phyloP scores from a whole-genome alignment of 2,113 vertebrate species.

The Dasyornis broadbenti region DNA sequence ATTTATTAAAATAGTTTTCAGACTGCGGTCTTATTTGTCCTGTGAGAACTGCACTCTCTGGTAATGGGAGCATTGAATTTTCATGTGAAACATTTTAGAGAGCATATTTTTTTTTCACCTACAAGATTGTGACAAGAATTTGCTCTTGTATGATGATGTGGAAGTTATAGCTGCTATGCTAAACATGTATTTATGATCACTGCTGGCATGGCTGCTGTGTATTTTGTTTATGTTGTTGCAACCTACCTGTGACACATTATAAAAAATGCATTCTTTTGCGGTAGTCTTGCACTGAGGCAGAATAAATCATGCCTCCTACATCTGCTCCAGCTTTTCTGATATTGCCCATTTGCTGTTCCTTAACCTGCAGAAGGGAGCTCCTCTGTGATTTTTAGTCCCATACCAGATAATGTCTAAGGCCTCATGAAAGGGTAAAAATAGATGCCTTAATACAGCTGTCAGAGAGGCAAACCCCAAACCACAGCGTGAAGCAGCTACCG shows the following conservation, averaged over 20 bases:
- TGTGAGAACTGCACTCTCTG: constrained; percentile 32
- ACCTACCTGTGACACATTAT: constrained; percentile 39
- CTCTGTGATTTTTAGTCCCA: not conserved
- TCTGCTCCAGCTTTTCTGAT: not conserved
- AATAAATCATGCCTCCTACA: constrained; percentile 20
- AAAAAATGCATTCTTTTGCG: constrained; percentile 53
- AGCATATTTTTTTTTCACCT: constrained; percentile 49
- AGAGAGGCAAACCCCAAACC: not conserved
- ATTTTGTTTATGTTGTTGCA: constrained; percentile 53
- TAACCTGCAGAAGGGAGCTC: not conserved
- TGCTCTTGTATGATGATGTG: constrained; percentile 36
- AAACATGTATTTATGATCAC: constrained; percentile 65
- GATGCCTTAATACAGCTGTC: constrained; percentile 6
- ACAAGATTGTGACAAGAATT: constrained; percentile 43
- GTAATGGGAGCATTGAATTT: constrained; percentile 57
- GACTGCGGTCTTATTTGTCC: constrained; percentile 55
- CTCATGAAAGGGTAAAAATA: constrained; percentile 16
- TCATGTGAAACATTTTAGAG: constrained; percentile 54
- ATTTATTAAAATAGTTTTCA: constrained; percentile 61
- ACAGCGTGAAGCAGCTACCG: not conserved
- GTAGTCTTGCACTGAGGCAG: not conserved
- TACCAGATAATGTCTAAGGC: not conserved
- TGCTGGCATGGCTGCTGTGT: constrained; percentile 6
- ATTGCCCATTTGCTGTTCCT: not conserved
- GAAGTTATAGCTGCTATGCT: constrained; percentile 53